Conservation (phyloP, 1,140 invertebrate genomes). For the Meloidogyne exigua region DNA sequence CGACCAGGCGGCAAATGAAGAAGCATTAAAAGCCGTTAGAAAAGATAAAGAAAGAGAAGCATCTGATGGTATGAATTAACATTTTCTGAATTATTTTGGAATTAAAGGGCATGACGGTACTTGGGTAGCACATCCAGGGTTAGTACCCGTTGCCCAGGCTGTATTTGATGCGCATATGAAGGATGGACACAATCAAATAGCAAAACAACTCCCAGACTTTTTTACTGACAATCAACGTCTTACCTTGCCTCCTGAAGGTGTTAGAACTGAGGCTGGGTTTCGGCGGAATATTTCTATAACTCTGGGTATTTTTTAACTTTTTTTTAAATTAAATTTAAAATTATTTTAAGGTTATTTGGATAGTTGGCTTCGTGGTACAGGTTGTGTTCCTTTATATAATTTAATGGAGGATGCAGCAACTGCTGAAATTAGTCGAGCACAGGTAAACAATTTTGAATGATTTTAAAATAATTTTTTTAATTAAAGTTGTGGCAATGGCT, state of each 20-base stretch:
- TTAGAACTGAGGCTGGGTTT: constrained; percentile 70
- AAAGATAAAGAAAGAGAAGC: constrained; percentile 64
- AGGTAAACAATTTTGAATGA: constrained; percentile 48
- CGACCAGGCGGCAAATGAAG: constrained; percentile 54
- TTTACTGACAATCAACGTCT: constrained; percentile 64
- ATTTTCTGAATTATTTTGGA: neutral
- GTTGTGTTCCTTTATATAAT: constrained; percentile 72
- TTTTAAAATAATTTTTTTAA: too few relatives aligned
- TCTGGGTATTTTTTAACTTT: constrained; percentile 25
- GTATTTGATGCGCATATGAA: constrained; percentile 65
- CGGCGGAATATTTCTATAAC: constrained; percentile 71
- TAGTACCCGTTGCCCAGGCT: constrained; percentile 69
- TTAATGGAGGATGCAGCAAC: constrained; percentile 75
- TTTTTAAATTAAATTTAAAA: neutral
- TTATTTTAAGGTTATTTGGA: constrained; percentile 70
- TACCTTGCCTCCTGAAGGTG: constrained; percentile 70
- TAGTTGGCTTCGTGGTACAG: constrained; percentile 72
- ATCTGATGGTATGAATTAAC: constrained; percentile 47
- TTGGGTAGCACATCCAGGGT: constrained; percentile 72
- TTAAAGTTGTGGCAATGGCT: constrained; percentile 74
- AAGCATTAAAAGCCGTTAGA: constrained; percentile 55
- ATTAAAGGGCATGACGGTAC: constrained; percentile 70
- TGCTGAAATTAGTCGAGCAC: constrained; percentile 73
- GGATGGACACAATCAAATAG: constrained; percentile 56
- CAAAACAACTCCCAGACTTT: constrained; percentile 51